These are phyloP conservation scores for Platycnemis pennipes DNA, from an alignment of 2,888 invertebrate species.

Conservation along the genomic window DNA sequence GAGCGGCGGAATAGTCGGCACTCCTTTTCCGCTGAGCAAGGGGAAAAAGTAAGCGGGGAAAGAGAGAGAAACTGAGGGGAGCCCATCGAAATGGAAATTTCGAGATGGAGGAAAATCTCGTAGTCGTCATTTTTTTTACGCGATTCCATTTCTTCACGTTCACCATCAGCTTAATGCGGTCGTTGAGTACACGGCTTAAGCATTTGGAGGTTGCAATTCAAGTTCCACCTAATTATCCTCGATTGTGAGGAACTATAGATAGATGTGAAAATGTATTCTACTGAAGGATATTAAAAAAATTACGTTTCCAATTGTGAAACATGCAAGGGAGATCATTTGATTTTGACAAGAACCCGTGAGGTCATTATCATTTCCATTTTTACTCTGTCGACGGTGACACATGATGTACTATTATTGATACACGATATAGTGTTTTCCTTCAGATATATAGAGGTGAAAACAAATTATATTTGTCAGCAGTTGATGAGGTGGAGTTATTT, in stretches of 20 bases:
- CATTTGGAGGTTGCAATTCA: neutral
- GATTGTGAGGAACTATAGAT: neutral
- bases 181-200: neutral
- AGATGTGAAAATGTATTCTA: neutral
- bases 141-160: neutral
- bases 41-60: neutral
- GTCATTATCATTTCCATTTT: too few species aligned
- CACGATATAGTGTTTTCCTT: too few species aligned
- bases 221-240: neutral
- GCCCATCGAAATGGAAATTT: slow-evolving; percentile 25
- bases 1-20: neutral
- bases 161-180: neutral
- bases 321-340: too few species aligned
- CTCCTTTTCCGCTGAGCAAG: neutral
- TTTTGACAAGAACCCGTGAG: too few species aligned
- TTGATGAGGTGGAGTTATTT: too few species aligned
- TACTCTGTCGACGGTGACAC: too few species aligned
- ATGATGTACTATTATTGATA: too few species aligned
- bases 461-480: too few species aligned
- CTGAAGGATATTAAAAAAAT: too few species aligned
- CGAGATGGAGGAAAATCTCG: neutral
- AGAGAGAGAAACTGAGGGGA: neutral
- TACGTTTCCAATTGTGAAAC: too few species aligned
- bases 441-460: too few species aligned
- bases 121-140: neutral